Percentiles rank a stretch among this genome's conserved stretches.
phyloP scores from a whole-genome alignment of 1,140 invertebrate genomes.

The Spodoptera litura region DNA sequence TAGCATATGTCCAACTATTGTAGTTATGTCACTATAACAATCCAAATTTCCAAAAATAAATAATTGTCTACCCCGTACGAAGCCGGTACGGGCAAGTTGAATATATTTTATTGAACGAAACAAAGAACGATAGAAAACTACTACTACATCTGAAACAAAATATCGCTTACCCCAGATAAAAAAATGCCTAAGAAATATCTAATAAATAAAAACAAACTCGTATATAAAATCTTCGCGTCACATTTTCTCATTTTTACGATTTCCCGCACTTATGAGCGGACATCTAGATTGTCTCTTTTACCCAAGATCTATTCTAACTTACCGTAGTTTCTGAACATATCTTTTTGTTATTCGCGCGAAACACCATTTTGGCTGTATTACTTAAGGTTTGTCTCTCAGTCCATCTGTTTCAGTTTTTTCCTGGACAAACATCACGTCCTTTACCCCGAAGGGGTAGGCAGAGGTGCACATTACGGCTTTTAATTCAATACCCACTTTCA shows the following conservation, averaged over 20 bases:
- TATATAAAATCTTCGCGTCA: conserved; percentile 3
- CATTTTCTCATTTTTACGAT: conserved; percentile 38
- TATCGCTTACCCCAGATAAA: not conserved
- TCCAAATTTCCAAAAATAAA: too few relatives aligned
- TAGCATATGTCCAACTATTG: too few relatives aligned
- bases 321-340: not conserved
- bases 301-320: conserved; percentile 19
- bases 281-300: conserved; percentile 25
- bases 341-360: conserved; percentile 22
- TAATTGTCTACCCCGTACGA: too few relatives aligned
- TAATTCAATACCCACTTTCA: too few relatives aligned
- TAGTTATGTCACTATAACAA: too few relatives aligned
- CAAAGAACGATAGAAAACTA: too few relatives aligned
- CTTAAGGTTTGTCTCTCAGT: not conserved
- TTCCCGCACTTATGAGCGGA: conserved; percentile 21
- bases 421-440: too few relatives aligned
- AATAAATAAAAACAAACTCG: conserved; percentile 6
- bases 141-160: not conserved
- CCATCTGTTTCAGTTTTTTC: conserved; percentile 1
- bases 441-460: too few relatives aligned
- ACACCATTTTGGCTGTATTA: not conserved
- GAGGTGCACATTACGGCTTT: too few relatives aligned
- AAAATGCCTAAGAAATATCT: not conserved
- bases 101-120: too few relatives aligned
- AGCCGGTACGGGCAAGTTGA: too few relatives aligned